These are phyloP conservation scores for Luehdorfia chinensis DNA, from an alignment of 1,140 invertebrate genomes.

Conservation along the genomic window DNA sequence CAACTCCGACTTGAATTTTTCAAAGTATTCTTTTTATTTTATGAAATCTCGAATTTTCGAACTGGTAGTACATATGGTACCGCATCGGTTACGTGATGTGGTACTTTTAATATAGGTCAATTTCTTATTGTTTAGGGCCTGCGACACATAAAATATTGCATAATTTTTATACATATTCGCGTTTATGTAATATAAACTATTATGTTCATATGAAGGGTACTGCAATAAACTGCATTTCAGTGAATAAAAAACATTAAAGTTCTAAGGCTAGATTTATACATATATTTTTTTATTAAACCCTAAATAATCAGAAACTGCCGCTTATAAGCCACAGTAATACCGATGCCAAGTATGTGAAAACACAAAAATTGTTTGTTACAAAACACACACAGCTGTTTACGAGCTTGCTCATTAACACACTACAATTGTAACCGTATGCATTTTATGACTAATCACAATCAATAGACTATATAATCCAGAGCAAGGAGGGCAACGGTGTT, in stretches of 20 bases:
- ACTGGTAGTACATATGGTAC: conserved; percentile 20
- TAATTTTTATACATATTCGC: conserved; percentile 55
- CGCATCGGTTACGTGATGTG: conserved; percentile 15
- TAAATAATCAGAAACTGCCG: conserved; percentile 11
- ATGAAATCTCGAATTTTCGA: conserved; percentile 23
- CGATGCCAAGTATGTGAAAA: no score
- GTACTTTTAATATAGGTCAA: conserved; percentile 30
- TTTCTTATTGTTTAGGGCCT: conserved; percentile 40
- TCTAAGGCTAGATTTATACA: conserved; percentile 59
- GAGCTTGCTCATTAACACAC: no score
- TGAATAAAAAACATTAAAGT: conserved; percentile 54
- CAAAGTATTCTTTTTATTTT: conserved; percentile 34
- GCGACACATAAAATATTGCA: conserved; percentile 43
- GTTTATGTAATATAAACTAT: conserved; percentile 54
- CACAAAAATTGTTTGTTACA: no score
- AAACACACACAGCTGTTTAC: no score
- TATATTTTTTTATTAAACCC: conserved; percentile 38
- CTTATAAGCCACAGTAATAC: no score
- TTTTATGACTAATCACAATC: no score
- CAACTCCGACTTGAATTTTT: conserved; percentile 48
- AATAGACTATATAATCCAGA: no score
- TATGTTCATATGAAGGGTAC: conserved; percentile 57
- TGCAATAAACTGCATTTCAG: conserved; percentile 65
- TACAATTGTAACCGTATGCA: no score
- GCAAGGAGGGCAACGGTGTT: no score